phyloP scores from a whole-genome alignment of 2,113 vertebrate species.

The Kryptolebias marmoratus region DNA sequence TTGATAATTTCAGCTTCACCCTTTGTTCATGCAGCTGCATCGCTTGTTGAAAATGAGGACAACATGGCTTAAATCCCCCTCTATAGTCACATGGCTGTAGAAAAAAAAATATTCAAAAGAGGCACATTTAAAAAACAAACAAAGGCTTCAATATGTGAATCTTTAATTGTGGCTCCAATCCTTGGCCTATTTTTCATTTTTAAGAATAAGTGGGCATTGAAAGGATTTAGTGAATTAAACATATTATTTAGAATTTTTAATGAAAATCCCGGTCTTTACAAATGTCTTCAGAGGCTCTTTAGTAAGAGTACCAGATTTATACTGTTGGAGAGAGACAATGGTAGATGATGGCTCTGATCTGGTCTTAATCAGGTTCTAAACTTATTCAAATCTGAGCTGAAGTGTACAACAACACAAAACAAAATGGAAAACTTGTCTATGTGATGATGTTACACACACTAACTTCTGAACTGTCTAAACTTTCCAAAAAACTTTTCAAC shows the following conservation, averaged over 20 bases:
- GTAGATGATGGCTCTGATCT: slow-evolving; percentile 28
- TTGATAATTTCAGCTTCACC: slow-evolving; percentile 65
- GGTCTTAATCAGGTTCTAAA: no score
- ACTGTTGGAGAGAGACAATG: slow-evolving; percentile 43
- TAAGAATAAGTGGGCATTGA: slow-evolving; percentile 69
- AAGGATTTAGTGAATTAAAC: slow-evolving; percentile 68
- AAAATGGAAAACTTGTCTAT: no score
- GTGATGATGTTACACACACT: no score
- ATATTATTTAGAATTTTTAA: slow-evolving; percentile 63
- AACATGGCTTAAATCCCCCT: slow-evolving; percentile 58
- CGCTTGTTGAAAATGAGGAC: slow-evolving; percentile 61
- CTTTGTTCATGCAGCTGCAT: slow-evolving; percentile 69
- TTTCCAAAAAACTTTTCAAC: no score
- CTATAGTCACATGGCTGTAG: slow-evolving; percentile 26
- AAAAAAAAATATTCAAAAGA: slow-evolving; percentile 4
- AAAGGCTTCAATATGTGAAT: slow-evolving; percentile 43
- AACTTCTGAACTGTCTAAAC: no score
- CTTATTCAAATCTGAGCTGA: no score
- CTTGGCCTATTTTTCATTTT: slow-evolving; percentile 52
- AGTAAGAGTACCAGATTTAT: slow-evolving; percentile 40
- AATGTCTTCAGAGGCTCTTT: slow-evolving; percentile 39
- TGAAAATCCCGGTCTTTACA: slow-evolving; percentile 58
- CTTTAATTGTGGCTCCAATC: slow-evolving; percentile 58
- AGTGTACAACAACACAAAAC: no score
- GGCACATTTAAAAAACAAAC: slow-evolving; percentile 36